These are phyloP conservation scores for Aeoliscus strigatus DNA, from an alignment of 2,797 vertebrate species.

Conservation along the genomic window DNA sequence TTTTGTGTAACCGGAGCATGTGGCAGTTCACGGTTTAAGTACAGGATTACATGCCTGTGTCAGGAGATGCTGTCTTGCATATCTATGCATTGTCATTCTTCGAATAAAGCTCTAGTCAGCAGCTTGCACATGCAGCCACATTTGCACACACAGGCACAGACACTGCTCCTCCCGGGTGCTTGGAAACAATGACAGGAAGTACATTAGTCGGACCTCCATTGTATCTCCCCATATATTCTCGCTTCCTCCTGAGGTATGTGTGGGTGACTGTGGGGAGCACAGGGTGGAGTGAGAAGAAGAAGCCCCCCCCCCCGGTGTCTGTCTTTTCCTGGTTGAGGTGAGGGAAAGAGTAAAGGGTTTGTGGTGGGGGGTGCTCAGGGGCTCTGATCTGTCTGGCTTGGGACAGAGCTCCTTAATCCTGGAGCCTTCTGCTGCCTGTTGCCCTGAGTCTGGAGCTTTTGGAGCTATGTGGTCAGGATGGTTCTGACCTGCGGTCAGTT, in stretches of 20 bases:
- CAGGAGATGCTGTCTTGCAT: slow-evolving; percentile 2
- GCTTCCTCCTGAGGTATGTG: slow-evolving; percentile 59
- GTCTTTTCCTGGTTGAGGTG: slow-evolving; percentile 10
- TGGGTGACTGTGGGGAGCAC: slow-evolving; percentile 22
- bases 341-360: not conserved
- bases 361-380: not conserved
- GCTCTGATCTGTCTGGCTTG: slow-evolving; percentile 42
- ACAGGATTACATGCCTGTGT: not conserved
- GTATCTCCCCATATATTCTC: slow-evolving; percentile 59
- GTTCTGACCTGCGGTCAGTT: slow-evolving; percentile 35
- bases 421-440: slow-evolving; percentile 56
- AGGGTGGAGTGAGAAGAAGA: slow-evolving; percentile 11
- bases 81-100: slow-evolving; percentile 31
- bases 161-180: slow-evolving; percentile 39
- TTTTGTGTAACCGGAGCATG: not conserved
- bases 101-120: slow-evolving; percentile 15
- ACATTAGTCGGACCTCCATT: slow-evolving; percentile 61
- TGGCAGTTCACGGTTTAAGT: not conserved
- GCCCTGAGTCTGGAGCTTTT: slow-evolving; percentile 4
- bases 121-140: slow-evolving; percentile 11
- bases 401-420: slow-evolving; percentile 60
- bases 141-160: slow-evolving; percentile 18
- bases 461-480: slow-evolving; percentile 10
- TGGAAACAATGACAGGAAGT: slow-evolving; percentile 61
- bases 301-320: slow-evolving; percentile 17